These are phyloP conservation scores for Girardia tigrina DNA, from an alignment of 2,888 invertebrate species.

Conservation along the genomic window DNA sequence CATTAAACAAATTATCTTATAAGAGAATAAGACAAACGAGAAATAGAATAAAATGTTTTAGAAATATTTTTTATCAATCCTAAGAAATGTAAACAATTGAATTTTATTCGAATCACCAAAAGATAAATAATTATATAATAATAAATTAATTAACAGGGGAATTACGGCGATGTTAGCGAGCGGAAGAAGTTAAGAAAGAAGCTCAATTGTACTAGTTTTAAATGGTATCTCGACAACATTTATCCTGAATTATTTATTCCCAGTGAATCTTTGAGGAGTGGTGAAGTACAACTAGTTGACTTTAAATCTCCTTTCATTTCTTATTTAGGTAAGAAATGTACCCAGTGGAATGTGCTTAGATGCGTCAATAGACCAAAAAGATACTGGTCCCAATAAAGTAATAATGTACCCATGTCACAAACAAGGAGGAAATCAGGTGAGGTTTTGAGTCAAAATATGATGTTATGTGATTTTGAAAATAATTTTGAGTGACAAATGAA, in stretches of 20 bases:
- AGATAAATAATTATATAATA: too few relatives aligned
- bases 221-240: constrained; percentile 92
- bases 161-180: constrained; percentile 78
- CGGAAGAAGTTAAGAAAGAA: constrained; percentile 67
- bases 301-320: not conserved
- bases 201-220: constrained; percentile 83
- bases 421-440: constrained; percentile 17
- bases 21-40: too few relatives aligned
- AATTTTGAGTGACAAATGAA: too few relatives aligned
- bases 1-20: too few relatives aligned
- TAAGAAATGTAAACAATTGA: too few relatives aligned
- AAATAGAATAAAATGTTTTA: too few relatives aligned
- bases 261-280: constrained; percentile 76
- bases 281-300: constrained; percentile 63
- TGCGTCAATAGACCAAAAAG: not conserved
- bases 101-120: too few relatives aligned
- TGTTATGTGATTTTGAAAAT: too few relatives aligned
- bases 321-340: not conserved
- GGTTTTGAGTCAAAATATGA: too few relatives aligned
- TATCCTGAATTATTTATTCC: constrained; percentile 98
- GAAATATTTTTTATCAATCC: too few relatives aligned
- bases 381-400: not conserved
- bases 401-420: not conserved
- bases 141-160: too few relatives aligned
- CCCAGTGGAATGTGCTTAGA: not conserved